Conservation (phyloP, 2,888 invertebrate genomes). For the Diarsia dahlii region DNA sequence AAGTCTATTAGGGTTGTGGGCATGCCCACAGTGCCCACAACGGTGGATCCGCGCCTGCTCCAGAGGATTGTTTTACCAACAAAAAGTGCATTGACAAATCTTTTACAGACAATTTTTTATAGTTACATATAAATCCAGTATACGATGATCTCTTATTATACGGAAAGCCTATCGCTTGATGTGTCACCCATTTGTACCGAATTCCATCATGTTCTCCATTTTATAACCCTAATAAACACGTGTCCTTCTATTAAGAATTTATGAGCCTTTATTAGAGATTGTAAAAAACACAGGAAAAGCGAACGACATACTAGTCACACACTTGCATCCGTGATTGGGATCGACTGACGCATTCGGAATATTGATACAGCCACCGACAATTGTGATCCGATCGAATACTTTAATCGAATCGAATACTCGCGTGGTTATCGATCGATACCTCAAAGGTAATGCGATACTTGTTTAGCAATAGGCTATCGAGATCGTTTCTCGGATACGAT, state of each 20-base stretch:
- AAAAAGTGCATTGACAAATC: too few relatives aligned
- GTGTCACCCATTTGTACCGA: background rate
- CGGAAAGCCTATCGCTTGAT: too few relatives aligned
- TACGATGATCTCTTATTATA: too few relatives aligned
- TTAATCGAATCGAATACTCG: slow-evolving; percentile 45
- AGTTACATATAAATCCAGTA: background rate
- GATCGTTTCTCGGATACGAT: slow-evolving; percentile 32
- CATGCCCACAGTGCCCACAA: too few relatives aligned
- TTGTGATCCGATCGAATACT: slow-evolving; percentile 46
- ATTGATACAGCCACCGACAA: slow-evolving; percentile 50
- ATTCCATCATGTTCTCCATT: slow-evolving; percentile 11
- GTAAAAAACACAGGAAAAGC: slow-evolving; percentile 47
- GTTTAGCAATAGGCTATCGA: slow-evolving; percentile 45
- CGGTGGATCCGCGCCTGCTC: too few relatives aligned
- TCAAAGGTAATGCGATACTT: slow-evolving; percentile 49
- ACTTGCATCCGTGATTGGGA: slow-evolving; percentile 57
- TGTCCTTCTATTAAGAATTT: slow-evolving; percentile 25
- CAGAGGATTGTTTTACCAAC: too few relatives aligned
- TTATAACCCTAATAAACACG: slow-evolving; percentile 8
- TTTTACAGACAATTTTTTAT: background rate
- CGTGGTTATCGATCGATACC: slow-evolving; percentile 50
- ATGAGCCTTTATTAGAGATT: slow-evolving; percentile 17
- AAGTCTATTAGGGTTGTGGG: too few relatives aligned
- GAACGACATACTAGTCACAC: slow-evolving; percentile 39
- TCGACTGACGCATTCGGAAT: slow-evolving; percentile 58